Evolutionary conservation across 1,140 invertebrate genomes (phyloP), one percentile per base, ranked within the genome.

Genomic region (Phymastichus coffea): DNA sequence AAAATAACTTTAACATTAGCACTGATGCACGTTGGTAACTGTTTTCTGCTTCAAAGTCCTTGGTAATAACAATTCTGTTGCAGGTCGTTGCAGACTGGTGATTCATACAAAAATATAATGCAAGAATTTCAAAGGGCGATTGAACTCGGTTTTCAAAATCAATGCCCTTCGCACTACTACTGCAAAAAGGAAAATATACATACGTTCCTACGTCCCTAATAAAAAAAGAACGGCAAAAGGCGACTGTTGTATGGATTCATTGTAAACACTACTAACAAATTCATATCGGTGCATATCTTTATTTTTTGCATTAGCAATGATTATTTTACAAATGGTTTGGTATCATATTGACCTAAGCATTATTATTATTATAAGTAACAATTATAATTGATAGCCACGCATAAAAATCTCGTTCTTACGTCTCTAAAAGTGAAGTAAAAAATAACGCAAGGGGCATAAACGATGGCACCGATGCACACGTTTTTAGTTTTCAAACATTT

Each of bases 171-270:
- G 0, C 67, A 76, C 14, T 80, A 80, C 28, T 73, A 63, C 53
- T 81, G 80, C 43, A 76, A 80, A 63, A 75, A 76, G 25, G 75
- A 75, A 30, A 78, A 70, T 26, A 72, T 78, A n/a, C 70, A 73
- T 49, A 74, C 74, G 60, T 74, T 79, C 61, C 61, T 77, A 37
- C 65, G 38, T 44, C 66, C 65, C 19, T 58, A 70, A 54, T 73
- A 66, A 61, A 40, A 35, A 48, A 47, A n/a, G n/a, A 60, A 47
- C n/a, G 33, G 19, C 15, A 54, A 59, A 54, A 41, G n/a, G n/a
- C 52, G 15, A 53, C 37, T 15, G 55, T 41, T 33, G 46, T 47
- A 25, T 61, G n/a, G 33, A 51, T 59, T 44, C 9, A 22, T 17
- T 53, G 26, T 17, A n/a, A n/a, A 55, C 46, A 61, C 52, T 55